Evolutionary conservation across 2,797 vertebrate genomes (phyloP).

Genomic region (Sciurus carolinensis): DNA sequence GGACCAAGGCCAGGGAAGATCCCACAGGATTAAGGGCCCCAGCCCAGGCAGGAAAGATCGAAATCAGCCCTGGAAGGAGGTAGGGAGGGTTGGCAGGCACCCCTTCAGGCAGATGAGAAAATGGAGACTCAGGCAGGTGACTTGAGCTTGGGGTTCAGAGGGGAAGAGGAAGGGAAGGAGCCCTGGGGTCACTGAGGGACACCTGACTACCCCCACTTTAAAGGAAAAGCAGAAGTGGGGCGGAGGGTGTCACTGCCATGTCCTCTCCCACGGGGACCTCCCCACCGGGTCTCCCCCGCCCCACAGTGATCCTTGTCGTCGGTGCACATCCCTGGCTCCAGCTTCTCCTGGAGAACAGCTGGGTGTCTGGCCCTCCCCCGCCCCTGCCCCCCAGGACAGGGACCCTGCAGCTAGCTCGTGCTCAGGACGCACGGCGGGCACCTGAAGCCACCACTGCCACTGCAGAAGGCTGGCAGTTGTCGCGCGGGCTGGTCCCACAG

Average conservation of each 20-base stretch:
- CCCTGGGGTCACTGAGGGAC: too few relatives aligned
- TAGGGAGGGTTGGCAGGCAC: not conserved
- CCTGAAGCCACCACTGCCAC: not conserved
- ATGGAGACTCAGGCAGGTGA: fast-evolving
- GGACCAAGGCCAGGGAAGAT: not conserved
- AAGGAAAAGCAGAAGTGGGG: not conserved
- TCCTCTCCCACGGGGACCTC: not conserved
- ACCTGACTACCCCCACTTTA: not conserved
- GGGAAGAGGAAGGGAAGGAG: not conserved
- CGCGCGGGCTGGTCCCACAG: too few relatives aligned
- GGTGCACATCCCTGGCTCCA: not conserved
- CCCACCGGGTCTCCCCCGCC: not conserved
- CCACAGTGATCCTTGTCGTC: too few relatives aligned
- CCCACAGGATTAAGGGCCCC: not conserved
- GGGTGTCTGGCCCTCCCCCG: too few relatives aligned
- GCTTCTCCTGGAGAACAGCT: too few relatives aligned
- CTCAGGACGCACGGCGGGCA: fast-evolving
- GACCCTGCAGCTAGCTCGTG: fast-evolving
- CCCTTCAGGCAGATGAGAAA: not conserved
- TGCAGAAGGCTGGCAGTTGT: not conserved
- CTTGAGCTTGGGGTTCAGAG: not conserved
- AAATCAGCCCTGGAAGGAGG: not conserved
- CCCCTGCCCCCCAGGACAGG: not conserved
- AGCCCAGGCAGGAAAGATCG: not conserved
- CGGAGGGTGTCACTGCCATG: not conserved